Percentiles rank a stretch among this genome's conserved stretches.
Conservation (phyloP, 2,113 vertebrate species). For the Caranx ignobilis region DNA sequence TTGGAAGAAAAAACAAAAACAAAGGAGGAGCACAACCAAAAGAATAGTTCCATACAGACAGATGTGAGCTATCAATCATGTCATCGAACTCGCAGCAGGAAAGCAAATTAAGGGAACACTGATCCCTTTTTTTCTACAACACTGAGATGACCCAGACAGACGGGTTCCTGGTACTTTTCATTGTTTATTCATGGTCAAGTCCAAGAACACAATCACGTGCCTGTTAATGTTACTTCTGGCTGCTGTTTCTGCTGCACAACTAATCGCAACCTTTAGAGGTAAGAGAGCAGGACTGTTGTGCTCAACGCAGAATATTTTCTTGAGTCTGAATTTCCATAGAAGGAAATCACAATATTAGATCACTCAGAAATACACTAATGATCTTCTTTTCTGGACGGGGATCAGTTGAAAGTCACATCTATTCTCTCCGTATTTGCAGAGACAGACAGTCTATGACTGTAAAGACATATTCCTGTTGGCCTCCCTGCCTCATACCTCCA, state of each 20-base stretch:
- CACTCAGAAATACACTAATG: background rate
- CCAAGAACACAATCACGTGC: background rate
- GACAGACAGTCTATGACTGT: background rate
- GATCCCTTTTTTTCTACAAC: background rate
- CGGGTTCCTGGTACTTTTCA: background rate
- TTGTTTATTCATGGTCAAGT: slow-evolving; percentile 12
- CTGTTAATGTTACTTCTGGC: slow-evolving; percentile 27
- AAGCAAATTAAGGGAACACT: background rate
- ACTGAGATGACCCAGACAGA: background rate
- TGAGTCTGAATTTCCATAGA: background rate
- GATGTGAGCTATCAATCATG: background rate
- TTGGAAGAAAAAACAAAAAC: background rate
- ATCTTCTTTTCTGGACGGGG: background rate
- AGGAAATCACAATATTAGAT: background rate
- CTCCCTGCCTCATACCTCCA: slow-evolving; percentile 10
- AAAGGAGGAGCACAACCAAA: background rate
- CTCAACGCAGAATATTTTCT: slow-evolving; percentile 17
- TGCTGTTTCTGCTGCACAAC: background rate
- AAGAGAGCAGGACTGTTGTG: slow-evolving; percentile 3
- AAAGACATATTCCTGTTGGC: background rate
- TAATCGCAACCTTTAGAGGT: slow-evolving; percentile 31
- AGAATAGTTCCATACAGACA: background rate
- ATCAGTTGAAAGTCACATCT: slow-evolving; percentile 9
- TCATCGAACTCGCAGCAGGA: background rate
- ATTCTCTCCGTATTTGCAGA: slow-evolving; percentile 7